These are phyloP conservation scores for Struthio camelus DNA, from an alignment of 2,113 vertebrate species.

Conservation along the genomic window DNA sequence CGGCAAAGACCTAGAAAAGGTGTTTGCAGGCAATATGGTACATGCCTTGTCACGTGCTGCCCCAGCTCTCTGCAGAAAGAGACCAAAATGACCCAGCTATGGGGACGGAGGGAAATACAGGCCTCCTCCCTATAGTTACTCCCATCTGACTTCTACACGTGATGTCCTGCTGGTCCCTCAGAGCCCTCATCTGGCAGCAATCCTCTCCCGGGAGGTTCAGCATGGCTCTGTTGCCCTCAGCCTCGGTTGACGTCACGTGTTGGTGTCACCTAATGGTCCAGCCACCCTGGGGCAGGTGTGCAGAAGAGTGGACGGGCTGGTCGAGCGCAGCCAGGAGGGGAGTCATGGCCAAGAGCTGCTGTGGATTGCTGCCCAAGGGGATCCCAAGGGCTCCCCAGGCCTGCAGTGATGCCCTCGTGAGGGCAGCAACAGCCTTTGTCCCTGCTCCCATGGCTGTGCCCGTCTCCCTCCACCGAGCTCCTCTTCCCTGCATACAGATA, in stretches of 20 bases:
- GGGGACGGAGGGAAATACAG: neutral
- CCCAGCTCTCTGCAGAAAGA: accelerated
- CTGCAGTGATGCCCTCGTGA: neutral
- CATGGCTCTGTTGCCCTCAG: neutral
- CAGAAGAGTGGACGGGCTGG: neutral
- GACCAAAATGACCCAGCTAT: neutral
- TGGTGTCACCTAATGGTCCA: neutral
- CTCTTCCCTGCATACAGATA: neutral
- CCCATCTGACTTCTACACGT: neutral
- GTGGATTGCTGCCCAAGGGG: neutral
- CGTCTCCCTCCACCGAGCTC: neutral
- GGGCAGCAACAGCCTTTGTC: neutral
- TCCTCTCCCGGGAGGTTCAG: neutral
- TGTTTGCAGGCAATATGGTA: neutral
- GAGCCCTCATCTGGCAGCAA: neutral
- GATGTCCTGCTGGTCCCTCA: neutral
- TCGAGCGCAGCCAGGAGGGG: neutral
- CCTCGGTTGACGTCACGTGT: neutral
- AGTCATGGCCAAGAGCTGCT: neutral
- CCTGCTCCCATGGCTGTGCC: neutral
- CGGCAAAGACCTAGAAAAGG: neutral
- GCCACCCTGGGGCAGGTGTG: neutral
- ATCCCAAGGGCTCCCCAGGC: neutral
- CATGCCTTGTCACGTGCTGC: accelerated
- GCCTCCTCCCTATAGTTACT: neutral